A percentile compares a stretch with the other conserved stretches of the same genome.
Conservation (phyloP, 2,113 vertebrate species). For the Tyto alba region DNA sequence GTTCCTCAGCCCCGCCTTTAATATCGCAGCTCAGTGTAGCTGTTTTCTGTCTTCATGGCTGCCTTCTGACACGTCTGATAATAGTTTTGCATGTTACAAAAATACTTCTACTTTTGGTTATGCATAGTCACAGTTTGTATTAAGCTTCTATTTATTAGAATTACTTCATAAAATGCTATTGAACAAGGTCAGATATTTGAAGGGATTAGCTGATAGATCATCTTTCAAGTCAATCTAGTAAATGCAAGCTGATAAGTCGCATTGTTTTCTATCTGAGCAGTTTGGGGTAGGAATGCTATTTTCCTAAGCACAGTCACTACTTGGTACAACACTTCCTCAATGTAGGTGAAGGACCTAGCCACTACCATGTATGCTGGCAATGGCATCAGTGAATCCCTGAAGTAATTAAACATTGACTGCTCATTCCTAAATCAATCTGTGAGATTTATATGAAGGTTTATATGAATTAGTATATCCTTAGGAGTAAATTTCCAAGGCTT, state of each 20-base stretch:
- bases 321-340: neutral
- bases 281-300: neutral
- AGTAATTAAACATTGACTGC: neutral
- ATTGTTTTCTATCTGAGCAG: neutral
- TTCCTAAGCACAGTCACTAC: neutral
- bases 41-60: too few species aligned
- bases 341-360: neutral
- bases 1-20: neutral
- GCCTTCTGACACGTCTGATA: too few species aligned
- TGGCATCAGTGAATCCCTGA: neutral
- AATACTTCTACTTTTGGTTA: neutral
- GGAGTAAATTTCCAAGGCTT: neutral
- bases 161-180: neutral
- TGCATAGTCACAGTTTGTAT: neutral
- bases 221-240: neutral
- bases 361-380: rapidly evolving
- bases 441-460: neutral
- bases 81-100: rapidly evolving
- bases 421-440: neutral
- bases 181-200: neutral
- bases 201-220: neutral
- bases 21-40: neutral
- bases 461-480: neutral
- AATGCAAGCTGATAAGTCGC: too few species aligned
- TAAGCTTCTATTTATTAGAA: neutral